phyloP scores from a whole-genome alignment of 2,888 invertebrate species.

The Latrodectus hesperus region DNA sequence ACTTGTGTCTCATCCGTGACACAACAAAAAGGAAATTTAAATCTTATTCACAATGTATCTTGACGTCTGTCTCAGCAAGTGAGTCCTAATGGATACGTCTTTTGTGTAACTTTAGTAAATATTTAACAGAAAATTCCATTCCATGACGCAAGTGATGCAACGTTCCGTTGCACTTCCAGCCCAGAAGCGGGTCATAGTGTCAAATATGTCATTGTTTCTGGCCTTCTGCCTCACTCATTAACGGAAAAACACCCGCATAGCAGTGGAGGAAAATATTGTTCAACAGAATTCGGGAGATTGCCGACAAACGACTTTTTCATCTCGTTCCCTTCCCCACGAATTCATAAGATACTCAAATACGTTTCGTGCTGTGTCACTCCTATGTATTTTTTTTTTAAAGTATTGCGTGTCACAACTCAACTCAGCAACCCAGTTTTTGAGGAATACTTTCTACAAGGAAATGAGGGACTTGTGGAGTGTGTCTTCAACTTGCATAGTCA shows the following conservation, averaged over 20 bases:
- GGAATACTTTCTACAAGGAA: too few relatives aligned
- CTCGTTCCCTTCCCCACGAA: background rate
- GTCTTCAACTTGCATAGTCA: too few relatives aligned
- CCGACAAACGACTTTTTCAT: background rate
- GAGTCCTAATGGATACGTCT: too few relatives aligned
- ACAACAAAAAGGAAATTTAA: too few relatives aligned
- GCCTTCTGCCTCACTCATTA: constrained; percentile 30
- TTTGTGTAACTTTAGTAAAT: background rate
- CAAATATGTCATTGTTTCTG: constrained; percentile 44
- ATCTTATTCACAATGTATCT: too few relatives aligned
- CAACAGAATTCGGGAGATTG: background rate
- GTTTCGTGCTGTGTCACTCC: background rate
- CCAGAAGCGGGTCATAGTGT: constrained; percentile 41
- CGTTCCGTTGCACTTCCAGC: constrained; percentile 6
- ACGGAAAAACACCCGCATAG: constrained; percentile 12
- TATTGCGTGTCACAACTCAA: background rate
- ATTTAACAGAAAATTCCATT: background rate
- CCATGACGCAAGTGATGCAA: constrained; percentile 1
- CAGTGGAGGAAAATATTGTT: constrained; percentile 18
- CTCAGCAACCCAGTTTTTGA: background rate
- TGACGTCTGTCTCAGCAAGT: too few relatives aligned
- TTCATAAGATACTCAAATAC: background rate
- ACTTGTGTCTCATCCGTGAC: too few relatives aligned
- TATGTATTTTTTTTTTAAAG: background rate
- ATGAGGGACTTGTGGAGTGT: too few relatives aligned